Evolutionary conservation across 2,113 vertebrate species (phyloP).

Genomic region (Hymenochirus boettgeri): DNA sequence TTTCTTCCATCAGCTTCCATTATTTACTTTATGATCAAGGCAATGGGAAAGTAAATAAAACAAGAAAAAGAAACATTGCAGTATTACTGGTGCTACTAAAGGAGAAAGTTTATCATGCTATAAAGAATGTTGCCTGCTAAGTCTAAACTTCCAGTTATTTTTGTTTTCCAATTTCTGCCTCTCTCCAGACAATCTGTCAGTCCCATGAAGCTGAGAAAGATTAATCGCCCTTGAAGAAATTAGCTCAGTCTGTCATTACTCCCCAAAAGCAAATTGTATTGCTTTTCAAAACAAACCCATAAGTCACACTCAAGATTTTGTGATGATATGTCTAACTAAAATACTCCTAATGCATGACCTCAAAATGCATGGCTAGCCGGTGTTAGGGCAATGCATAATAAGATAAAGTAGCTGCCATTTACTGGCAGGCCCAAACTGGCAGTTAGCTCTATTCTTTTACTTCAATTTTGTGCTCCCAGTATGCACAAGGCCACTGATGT

Average conservation of each 20-base stretch:
- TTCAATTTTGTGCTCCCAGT: no score
- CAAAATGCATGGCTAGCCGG: conserved; percentile 12
- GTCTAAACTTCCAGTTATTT: conserved; percentile 22
- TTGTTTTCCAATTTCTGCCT: conserved; percentile 31
- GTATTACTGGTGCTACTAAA: conserved; percentile 29
- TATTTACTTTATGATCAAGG: conserved; percentile 36
- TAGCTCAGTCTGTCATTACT: conserved; percentile 41
- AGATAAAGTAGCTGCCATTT: neutral
- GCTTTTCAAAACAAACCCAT: conserved; percentile 41
- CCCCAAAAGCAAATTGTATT: conserved; percentile 41
- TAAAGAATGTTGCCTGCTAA: conserved; percentile 27
- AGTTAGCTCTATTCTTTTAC: no score
- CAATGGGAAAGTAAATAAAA: conserved; percentile 35
- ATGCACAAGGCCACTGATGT: no score
- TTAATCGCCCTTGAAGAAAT: conserved; percentile 19
- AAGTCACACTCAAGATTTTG: conserved; percentile 52
- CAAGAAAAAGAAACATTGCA: conserved; percentile 36
- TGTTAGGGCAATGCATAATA: neutral
- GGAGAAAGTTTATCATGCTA: conserved; percentile 33
- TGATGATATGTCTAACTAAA: conserved; percentile 45
- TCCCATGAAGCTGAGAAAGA: conserved; percentile 12
- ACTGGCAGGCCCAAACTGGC: no score
- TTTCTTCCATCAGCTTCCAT: conserved; percentile 28
- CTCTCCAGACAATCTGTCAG: conserved; percentile 36
- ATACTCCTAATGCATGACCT: conserved; percentile 42